These are phyloP conservation scores for Rhagoletis zephyria DNA, from an alignment of 1,140 invertebrate species.

Conservation along the genomic window DNA sequence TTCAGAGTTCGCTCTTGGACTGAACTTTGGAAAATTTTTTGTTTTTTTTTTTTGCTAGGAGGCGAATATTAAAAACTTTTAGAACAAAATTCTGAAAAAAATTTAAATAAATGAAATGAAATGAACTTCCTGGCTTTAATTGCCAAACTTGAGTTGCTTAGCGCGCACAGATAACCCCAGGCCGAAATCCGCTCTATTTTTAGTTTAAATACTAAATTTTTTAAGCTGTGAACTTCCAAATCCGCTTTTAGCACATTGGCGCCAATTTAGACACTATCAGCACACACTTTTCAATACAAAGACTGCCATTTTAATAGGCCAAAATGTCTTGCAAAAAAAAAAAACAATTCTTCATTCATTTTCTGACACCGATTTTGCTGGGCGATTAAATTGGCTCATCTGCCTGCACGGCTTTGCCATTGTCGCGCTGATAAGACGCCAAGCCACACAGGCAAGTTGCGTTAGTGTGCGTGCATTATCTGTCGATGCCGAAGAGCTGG, in stretches of 20 bases:
- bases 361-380: background rate
- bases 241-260: background rate
- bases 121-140: background rate
- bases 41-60: too few species aligned
- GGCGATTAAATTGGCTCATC: constrained; percentile 6
- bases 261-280: background rate
- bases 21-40: too few species aligned
- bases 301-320: background rate
- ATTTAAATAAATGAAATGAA: too few species aligned
- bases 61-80: too few species aligned
- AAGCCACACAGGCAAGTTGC: background rate
- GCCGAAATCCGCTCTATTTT: background rate
- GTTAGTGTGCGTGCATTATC: background rate
- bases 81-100: too few species aligned
- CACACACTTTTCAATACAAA: background rate
- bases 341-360: background rate
- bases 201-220: background rate
- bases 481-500: background rate
- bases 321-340: background rate
- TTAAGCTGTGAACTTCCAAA: background rate
- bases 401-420: background rate
- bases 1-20: too few species aligned
- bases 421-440: constrained; percentile 24
- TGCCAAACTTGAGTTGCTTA: background rate
- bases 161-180: background rate